Base-by-base conservation (phyloP, 2,888 invertebrate genomes). In the Cylloceria caligata region DNA sequence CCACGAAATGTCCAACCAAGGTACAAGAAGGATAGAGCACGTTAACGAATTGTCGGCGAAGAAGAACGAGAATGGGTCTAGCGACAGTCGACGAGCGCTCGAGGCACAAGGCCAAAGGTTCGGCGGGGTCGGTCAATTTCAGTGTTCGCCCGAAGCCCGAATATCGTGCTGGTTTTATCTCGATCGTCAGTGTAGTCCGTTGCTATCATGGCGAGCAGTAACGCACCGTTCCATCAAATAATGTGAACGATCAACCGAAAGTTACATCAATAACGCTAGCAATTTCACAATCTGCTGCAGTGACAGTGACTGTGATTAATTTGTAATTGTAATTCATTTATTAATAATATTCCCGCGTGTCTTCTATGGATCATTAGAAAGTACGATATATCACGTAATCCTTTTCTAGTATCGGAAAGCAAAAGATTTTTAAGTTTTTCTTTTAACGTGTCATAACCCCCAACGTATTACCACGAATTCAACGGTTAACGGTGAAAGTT, bases 201-300 rank as follows among this genome's bases (percentile, higher is more conserved):
- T 57, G 72, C 47, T 64, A 82, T 79, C 71, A 82, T 79, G 82
- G 82, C 82, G 82, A 75, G 68, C 24, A 60, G 36, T 16, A 68
- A 5, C 68, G 16, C n/a, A 19, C 52, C 0, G 3, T 47, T 42
- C 7, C 6, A 1, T 13, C 57, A 45, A 34, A 65, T 21, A 27
- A 72, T 60, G 19, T 68, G 60, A 30, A 67, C 72, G 72, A 69
- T 57, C 72, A 69, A 55, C 36, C 52, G 34, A 39, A 6, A 9
- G 16, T 55, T 16, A 9, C 60, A 49, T 80, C 39, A 27, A 71
- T 74, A 57, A 71, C 42, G 36, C 9, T 76, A 55, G 62, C 79
- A 64, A 85, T 87, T 90, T 91, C 92, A 92, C 91, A 89, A 89
- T 92, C 91, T 91, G 88, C 91, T 92, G 92, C 92, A 92, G 92